Base-by-base conservation (phyloP, 1,140 invertebrate genomes). In the Trichoplusia ni region DNA sequence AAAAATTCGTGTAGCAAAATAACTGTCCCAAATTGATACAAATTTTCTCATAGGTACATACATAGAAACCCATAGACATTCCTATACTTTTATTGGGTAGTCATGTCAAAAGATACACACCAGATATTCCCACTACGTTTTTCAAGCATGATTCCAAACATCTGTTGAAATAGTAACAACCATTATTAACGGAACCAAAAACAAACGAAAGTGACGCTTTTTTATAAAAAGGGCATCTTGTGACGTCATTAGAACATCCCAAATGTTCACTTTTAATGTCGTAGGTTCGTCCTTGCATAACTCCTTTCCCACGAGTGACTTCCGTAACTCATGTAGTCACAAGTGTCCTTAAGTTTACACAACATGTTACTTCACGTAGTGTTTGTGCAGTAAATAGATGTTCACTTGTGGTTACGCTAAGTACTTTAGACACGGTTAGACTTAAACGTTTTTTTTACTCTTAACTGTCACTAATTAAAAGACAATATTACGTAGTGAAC, bases 341-440 rank as follows among this genome's bases (percentile, higher is more conserved):
- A 58, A 58, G 53, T 58, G 54, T 58, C 25, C 51, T 21, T 58
- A 44, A 19, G 54, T 58, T 58, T 16, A 58, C 54, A 42, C 38
- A 58, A 58, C 38, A 37, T 44, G 23, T 37, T 25, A 58, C 54
- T 58, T 58, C n/a, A 58, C 11, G 2, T 2, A 33, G 14, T 33
- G 11, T 33, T 51, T 51, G 47, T 27, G 31, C 9, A 46, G 44
- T 47, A 8, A 29, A 29, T 29, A 47, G 42, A 46, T n/a, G 44
- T 27, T 16, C 7, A 31, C 9, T 47, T 47, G 44, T 16, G 44
- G 44, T 25, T 47, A 31, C 25, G 44, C 25, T 47, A 16, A n/a
- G n/a, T 47, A 19, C 13, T 16, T 29, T 16, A 23, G 13, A 47
- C 23, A 16, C 4, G 27, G 23, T 8, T 46, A 8, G 2, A 11